Conservation (phyloP, 2,888 invertebrate species). For the Morinoia aosen region DNA sequence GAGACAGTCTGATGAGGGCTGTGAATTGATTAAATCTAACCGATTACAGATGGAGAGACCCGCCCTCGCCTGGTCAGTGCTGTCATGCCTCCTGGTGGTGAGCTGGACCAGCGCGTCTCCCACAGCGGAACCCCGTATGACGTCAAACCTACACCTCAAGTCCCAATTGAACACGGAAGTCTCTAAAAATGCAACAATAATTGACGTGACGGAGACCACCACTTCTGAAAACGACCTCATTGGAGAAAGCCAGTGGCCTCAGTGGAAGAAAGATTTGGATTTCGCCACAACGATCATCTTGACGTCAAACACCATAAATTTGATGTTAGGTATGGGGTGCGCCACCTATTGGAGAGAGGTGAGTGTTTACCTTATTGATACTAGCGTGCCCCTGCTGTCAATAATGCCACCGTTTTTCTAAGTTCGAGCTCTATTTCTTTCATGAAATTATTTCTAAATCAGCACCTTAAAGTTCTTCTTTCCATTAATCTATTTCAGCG, state of each 20-base stretch:
- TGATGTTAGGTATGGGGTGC: slow-evolving; percentile 66
- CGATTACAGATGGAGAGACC: background rate
- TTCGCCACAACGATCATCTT: slow-evolving; percentile 53
- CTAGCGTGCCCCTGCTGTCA: background rate
- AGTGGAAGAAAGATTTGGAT: slow-evolving; percentile 58
- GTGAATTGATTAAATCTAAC: background rate
- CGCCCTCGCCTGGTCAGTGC: background rate
- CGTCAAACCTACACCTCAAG: too few species aligned
- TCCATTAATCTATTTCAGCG: too few species aligned
- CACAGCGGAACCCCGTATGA: background rate
- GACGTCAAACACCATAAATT: slow-evolving; percentile 58
- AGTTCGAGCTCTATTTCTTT: too few species aligned
- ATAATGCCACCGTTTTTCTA: too few species aligned
- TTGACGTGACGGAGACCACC: background rate
- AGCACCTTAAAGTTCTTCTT: too few species aligned
- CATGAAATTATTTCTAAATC: too few species aligned
- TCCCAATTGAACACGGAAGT: background rate
- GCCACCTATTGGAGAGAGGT: slow-evolving; percentile 63
- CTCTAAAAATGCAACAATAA: background rate
- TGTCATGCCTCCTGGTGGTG: background rate
- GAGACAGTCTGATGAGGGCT: background rate
- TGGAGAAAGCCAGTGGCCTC: slow-evolving; percentile 29
- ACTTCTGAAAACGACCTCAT: background rate
- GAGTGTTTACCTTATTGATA: slow-evolving; percentile 15
- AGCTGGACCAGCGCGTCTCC: background rate